Percentiles rank a stretch among this genome's conserved stretches.
Conservation (phyloP, 2,113 vertebrate genomes). For the Chrysochloris asiatica region DNA sequence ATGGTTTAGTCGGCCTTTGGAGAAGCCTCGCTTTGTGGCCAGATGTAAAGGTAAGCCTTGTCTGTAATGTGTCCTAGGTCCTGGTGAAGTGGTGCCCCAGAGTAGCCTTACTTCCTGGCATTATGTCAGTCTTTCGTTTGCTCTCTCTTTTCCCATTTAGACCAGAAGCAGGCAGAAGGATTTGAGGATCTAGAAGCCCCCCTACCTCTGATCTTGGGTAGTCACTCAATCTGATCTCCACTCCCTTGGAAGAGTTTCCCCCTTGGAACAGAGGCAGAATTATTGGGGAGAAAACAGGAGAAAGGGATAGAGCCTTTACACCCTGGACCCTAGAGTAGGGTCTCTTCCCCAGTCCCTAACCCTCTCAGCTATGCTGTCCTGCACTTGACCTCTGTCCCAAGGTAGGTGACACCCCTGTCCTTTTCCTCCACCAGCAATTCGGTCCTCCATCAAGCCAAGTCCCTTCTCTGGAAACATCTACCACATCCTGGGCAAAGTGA, state of each 20-base stretch:
- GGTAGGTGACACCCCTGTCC: slow-evolving; percentile 44
- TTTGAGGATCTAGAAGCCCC: neutral
- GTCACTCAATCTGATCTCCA: neutral
- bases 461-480: slow-evolving; percentile 95
- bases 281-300: neutral
- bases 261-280: neutral
- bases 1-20: slow-evolving; percentile 92
- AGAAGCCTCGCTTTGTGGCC: slow-evolving; percentile 90
- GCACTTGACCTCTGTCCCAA: slow-evolving; percentile 8
- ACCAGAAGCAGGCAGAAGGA: slow-evolving; percentile 24
- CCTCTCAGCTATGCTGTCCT: neutral
- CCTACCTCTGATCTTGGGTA: neutral
- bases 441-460: slow-evolving; percentile 89
- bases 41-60: slow-evolving; percentile 92
- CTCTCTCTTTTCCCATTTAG: neutral
- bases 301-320: neutral
- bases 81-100: neutral
- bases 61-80: neutral
- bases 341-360: neutral
- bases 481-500: slow-evolving; percentile 93
- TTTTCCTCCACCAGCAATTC: slow-evolving; percentile 87
- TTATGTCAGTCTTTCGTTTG: neutral
- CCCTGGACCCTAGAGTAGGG: neutral
- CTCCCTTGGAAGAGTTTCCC: neutral
- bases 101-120: neutral